phyloP scores from a whole-genome alignment of 2,113 vertebrate species.

The Myotis lucifugus region DNA sequence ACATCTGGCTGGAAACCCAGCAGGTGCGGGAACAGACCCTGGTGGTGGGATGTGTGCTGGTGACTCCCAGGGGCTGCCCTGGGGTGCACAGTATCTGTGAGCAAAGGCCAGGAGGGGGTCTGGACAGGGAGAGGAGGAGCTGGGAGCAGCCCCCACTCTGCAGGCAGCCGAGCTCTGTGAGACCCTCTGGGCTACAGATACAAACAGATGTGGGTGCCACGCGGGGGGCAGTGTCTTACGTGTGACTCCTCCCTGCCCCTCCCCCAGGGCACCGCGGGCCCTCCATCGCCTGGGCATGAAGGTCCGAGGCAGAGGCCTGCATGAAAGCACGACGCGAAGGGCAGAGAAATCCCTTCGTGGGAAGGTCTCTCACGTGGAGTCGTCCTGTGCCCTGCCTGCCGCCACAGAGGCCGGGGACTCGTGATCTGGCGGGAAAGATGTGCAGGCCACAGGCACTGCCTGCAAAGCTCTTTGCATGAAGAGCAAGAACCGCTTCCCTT shows the following conservation, averaged over 20 bases:
- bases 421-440: background rate
- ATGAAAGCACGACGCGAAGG: background rate
- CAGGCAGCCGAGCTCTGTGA: background rate
- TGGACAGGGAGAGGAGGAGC: background rate
- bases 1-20: background rate
- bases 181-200: background rate
- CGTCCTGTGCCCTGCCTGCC: background rate
- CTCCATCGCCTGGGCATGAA: background rate
- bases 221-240: background rate
- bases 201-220: conserved; percentile 11
- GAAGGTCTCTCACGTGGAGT: background rate
- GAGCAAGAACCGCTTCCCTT: too few species aligned
- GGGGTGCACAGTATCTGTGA: background rate
- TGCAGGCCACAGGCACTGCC: background rate
- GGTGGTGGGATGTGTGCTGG: too few species aligned
- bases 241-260: background rate
- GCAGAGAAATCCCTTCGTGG: background rate
- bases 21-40: background rate
- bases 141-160: background rate
- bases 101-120: background rate
- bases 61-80: background rate
- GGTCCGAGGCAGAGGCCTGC: background rate
- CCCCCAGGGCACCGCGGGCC: too few species aligned
- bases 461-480: background rate
- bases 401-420: background rate